Base-by-base conservation (phyloP, 2,888 invertebrate genomes). In the Chrysomela aeneicollis region DNA sequence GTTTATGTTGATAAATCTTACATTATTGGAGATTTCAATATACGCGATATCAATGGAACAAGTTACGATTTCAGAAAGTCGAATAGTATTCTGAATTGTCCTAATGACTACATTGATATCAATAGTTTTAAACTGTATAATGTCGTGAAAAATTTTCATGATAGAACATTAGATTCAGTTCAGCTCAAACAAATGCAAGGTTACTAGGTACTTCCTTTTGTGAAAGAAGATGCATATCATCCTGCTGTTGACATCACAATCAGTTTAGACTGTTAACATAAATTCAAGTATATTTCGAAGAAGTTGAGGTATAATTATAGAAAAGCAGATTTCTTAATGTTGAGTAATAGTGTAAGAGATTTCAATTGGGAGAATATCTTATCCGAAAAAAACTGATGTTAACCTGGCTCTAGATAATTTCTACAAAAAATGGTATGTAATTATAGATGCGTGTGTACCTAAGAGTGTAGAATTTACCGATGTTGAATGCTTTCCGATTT, bases 71-170 rank as follows among this genome's bases (percentile, higher is more conserved):
- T 10, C 32, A 9, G 2, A 2, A 35, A 8, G 6, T 35, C 32
- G 32, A 35, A 35, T 35, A 35, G 32, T 9, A 35, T 35, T 50
- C 50, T 50, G 1, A n/a, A 50, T 21, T 8, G 21, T 50, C 21
- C 21, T 21, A 19, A 50, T 50, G 50, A 50, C 10, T n/a, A n/a
- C n/a, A n/a, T n/a, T n/a, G n/a, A n/a, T n/a, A n/a, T n/a, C n/a
- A n/a, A n/a, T 50, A 15, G 15, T 50, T 50, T 50, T 21, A 50
- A 50, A 50, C 10, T 21, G 10, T 50, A 50, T 50, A 50, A 47
- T 18, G n/a, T n/a, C n/a, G n/a, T n/a, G n/a, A n/a, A n/a, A n/a
- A n/a, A 42, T 42, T 12, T 42, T 42, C 18, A 49, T 17, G 17
- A 18, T 17, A 18, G 18, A 49, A 49, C 49, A 15, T 17, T 17